phyloP scores from a whole-genome alignment of 2,797 vertebrate genomes.

The Psittacula echo region DNA sequence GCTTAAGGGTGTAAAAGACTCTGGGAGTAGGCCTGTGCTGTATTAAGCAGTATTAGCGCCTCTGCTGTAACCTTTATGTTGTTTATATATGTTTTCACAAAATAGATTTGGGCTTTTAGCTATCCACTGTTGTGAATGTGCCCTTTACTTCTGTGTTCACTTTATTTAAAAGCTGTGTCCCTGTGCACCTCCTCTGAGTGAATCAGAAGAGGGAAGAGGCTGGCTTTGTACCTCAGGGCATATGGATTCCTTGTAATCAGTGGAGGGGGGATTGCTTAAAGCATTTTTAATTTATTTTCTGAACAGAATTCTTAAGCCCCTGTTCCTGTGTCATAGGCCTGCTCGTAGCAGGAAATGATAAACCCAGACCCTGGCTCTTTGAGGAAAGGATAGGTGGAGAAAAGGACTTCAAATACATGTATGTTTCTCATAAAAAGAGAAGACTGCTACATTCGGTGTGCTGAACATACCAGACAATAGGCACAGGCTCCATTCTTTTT shows the following conservation, averaged over 20 bases:
- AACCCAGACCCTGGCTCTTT: neutral
- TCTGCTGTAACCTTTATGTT: neutral
- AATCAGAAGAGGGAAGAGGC: neutral
- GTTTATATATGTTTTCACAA: neutral
- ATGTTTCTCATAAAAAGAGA: constrained; percentile 22
- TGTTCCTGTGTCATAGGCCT: neutral
- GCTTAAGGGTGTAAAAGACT: neutral
- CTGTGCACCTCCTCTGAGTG: neutral
- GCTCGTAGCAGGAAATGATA: constrained; percentile 50
- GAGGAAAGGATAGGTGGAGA: constrained; percentile 13
- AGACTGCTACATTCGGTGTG: constrained; percentile 1
- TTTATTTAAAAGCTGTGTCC: neutral
- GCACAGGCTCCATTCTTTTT: neutral
- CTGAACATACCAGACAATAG: neutral
- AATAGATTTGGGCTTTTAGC: neutral
- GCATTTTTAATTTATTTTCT: constrained; percentile 26
- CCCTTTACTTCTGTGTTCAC: neutral
- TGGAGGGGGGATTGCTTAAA: neutral
- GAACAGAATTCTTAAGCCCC: neutral
- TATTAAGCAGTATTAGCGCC: neutral
- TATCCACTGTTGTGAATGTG: neutral
- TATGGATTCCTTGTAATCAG: constrained; percentile 7
- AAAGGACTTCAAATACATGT: constrained; percentile 23
- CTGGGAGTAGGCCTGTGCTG: neutral
- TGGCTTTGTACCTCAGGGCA: neutral